Evolutionary conservation across 2,797 vertebrate species (phyloP), one percentile per base, ranked within the genome.

Genomic region (Karalla daura): DNA sequence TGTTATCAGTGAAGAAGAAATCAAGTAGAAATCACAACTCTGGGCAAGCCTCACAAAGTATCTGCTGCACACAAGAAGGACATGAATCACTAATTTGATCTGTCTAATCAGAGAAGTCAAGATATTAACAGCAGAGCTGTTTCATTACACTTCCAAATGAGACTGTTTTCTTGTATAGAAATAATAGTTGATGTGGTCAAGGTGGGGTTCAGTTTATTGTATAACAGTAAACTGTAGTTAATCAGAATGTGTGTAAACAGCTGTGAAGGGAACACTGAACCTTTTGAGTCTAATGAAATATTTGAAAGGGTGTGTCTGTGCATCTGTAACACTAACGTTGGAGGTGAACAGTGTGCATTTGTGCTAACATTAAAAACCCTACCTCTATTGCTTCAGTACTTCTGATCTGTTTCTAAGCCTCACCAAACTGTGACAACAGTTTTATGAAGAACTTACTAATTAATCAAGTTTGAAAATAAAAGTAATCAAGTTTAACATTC

Each of bases 51-150:
- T 67, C 67, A 36, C 65, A 76, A 65, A 53, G 33, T 50, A 14
- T 54, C 17, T 60, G 10, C 40, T 49, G 37, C 53, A 43, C 40
- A 60, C 59, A 46, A 52, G 63, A 46, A 73, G 80, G 51, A 78
- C 70, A 78, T 77, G 70, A 79, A 74, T 68, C 65, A 61, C 74
- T 85, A 70, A 77, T 85, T 85, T 72, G 53, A 17, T 75, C 76
- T 81, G 74, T 80, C 35, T 83, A 60, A 67, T 24, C 69, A 75
- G 46, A 70, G 53, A 63, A 58, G 60, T 51, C 6, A 40, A 74
- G 70, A 81, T 70, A 58, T 80, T 73, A 68, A 53, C 40, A 65
- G 70, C 37, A 33, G 39, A 36, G 21, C 32, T 70, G 79, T 80
- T 77, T 82, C 37, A 79, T 84, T 66, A 39, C 44, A 28, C 40